Percentiles rank a stretch among this genome's conserved stretches.
Conservation (phyloP, 1,140 invertebrate species). For the Eumaeus atala region DNA sequence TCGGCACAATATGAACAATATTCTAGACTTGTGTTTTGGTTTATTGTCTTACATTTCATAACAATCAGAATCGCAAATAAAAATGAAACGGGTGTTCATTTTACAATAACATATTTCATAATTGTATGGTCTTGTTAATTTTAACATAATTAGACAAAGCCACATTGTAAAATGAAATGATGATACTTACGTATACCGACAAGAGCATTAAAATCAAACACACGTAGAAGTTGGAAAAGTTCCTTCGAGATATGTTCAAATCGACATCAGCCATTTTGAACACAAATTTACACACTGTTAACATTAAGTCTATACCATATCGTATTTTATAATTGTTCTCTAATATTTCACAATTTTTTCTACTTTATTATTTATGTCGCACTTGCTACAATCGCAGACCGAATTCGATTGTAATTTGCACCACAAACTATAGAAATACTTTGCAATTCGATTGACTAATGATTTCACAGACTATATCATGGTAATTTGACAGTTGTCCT, state of each 20-base stretch:
- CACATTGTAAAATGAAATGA: conserved; percentile 36
- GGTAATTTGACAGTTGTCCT: too few species aligned
- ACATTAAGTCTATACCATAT: conserved; percentile 5
- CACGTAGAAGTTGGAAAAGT: conserved; percentile 34
- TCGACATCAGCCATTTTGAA: conserved; percentile 1
- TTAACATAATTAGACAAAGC: conserved; percentile 22
- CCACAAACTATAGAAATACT: too few species aligned
- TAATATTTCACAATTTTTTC: conserved; percentile 3
- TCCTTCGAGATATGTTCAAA: neutral
- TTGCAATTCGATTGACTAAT: too few species aligned
- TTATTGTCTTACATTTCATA: too few species aligned
- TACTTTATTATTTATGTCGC: conserved; percentile 4
- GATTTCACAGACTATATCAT: too few species aligned
- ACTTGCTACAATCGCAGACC: neutral
- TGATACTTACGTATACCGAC: conserved; percentile 48
- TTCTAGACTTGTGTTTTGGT: too few species aligned
- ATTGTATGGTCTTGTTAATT: neutral
- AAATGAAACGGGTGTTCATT: too few species aligned
- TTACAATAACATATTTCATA: too few species aligned
- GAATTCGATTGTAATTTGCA: neutral
- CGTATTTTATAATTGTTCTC: conserved; percentile 3
- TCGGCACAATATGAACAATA: too few species aligned
- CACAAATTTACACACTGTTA: conserved; percentile 9
- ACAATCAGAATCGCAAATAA: too few species aligned
- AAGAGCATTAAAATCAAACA: conserved; percentile 39